These are phyloP conservation scores for Cottus gobio DNA, from an alignment of 2,113 vertebrate species.

Conservation along the genomic window DNA sequence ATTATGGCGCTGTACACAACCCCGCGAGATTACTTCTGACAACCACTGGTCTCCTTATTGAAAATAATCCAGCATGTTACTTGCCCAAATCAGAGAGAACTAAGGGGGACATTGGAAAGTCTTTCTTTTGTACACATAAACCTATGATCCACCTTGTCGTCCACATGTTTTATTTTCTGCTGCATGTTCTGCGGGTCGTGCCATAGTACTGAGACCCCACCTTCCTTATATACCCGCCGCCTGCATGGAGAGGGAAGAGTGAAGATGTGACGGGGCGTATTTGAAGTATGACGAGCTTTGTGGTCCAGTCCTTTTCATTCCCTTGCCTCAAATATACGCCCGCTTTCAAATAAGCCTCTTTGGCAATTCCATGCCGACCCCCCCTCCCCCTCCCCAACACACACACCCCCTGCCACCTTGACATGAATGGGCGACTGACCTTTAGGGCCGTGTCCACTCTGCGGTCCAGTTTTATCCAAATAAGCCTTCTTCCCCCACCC, in stretches of 20 bases:
- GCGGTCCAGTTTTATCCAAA: constrained; percentile 80
- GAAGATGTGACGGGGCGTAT: constrained; percentile 86
- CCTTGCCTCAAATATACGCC: constrained; percentile 77
- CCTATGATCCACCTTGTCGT: constrained; percentile 52
- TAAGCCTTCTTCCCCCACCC: constrained; percentile 70
- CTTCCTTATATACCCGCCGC: constrained; percentile 54
- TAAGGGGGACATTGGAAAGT: constrained; percentile 28
- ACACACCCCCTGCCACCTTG: constrained; percentile 74
- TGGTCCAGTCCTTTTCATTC: constrained; percentile 78
- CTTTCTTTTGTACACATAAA: constrained; percentile 41
- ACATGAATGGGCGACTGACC: constrained; percentile 82
- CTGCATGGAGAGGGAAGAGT: constrained; percentile 68
- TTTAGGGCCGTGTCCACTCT: constrained; percentile 83
- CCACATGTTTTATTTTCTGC: constrained; percentile 51
- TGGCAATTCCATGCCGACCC: constrained; percentile 69
- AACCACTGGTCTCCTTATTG: constrained; percentile 15
- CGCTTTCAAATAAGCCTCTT: constrained; percentile 82
- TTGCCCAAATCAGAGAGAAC: constrained; percentile 35
- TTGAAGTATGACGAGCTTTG: constrained; percentile 81
- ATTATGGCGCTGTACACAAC: constrained; percentile 30
- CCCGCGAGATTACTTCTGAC: constrained; percentile 38
- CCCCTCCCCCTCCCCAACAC: constrained; percentile 26
- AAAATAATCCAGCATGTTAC: constrained; percentile 41
- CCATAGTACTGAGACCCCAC: constrained; percentile 66
- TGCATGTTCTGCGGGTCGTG: constrained; percentile 55